Conservation (phyloP, 2,888 invertebrate genomes). For the Leptothorax acervorum region DNA sequence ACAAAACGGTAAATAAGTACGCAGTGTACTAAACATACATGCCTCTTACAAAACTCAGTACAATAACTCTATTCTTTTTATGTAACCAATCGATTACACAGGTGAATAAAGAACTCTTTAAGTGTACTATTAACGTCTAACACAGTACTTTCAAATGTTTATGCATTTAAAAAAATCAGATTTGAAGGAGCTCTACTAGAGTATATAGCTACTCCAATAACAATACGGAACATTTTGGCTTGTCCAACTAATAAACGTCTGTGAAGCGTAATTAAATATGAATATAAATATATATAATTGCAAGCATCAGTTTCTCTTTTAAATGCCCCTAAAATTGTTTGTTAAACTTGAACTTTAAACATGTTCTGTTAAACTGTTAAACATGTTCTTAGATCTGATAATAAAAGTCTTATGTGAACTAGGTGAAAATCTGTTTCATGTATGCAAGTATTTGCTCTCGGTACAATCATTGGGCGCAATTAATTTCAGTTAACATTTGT, state of each 20-base stretch:
- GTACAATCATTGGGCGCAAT: slow-evolving; percentile 50
- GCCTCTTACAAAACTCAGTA: slow-evolving; percentile 65
- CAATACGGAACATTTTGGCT: slow-evolving; percentile 56
- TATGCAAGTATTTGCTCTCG: slow-evolving; percentile 50
- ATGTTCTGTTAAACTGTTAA: slow-evolving; percentile 19
- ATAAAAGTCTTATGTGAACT: slow-evolving; percentile 39
- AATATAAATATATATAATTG: slow-evolving; percentile 59
- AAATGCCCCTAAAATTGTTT: slow-evolving; percentile 61
- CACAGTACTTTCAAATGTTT: slow-evolving; percentile 58
- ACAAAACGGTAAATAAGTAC: slow-evolving; percentile 80
- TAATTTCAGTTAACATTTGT: slow-evolving; percentile 49
- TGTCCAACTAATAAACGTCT: slow-evolving; percentile 53
- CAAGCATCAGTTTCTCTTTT: slow-evolving; percentile 44
- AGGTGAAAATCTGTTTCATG: slow-evolving; percentile 59
- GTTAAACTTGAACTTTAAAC: slow-evolving; percentile 20
- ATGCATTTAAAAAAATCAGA: slow-evolving; percentile 27
- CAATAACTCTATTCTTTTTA: slow-evolving; percentile 54
- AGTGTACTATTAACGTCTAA: slow-evolving; percentile 59
- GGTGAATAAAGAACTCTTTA: slow-evolving; percentile 51
- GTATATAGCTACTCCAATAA: slow-evolving; percentile 41
- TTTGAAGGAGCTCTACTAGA: background rate
- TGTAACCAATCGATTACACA: slow-evolving; percentile 46
- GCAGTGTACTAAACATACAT: slow-evolving; percentile 73
- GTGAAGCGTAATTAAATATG: slow-evolving; percentile 51
- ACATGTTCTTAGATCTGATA: slow-evolving; percentile 25